Conservation (phyloP, 2,113 vertebrate species). For the Ctenomys sociabilis region DNA sequence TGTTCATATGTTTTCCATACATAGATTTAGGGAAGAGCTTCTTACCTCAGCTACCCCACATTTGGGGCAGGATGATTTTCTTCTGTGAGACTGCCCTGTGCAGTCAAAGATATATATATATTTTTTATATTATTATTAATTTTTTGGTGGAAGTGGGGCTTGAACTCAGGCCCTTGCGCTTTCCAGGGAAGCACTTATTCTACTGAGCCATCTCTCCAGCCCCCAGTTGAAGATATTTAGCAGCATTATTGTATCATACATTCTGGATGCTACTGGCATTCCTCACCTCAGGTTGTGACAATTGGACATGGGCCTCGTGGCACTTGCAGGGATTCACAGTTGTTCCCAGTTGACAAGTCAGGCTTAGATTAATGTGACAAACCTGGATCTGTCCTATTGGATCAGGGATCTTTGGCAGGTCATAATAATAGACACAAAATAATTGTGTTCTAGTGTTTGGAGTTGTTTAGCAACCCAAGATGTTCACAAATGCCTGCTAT, state of each 20-base stretch:
- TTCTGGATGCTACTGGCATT: not conserved
- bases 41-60: not conserved
- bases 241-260: too few species aligned
- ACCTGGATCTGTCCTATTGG: not conserved
- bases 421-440: not conserved
- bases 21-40: not conserved
- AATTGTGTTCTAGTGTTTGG: not conserved
- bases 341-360: not conserved
- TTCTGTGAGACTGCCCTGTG: too few species aligned
- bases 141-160: too few species aligned
- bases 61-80: not conserved
- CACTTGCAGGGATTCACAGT: accelerated
- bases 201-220: too few species aligned
- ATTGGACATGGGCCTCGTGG: accelerated
- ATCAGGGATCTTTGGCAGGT: not conserved
- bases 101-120: not conserved
- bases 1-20: too few species aligned
- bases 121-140: too few species aligned
- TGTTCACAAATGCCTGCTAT: not conserved
- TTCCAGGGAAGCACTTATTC: too few species aligned
- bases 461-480: too few species aligned
- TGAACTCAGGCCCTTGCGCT: too few species aligned
- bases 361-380: not conserved
- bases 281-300: not conserved
- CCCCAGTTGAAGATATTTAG: too few species aligned